Evolutionary conservation across 2,888 invertebrate genomes (phyloP).

Genomic region (Dasypolia templi): DNA sequence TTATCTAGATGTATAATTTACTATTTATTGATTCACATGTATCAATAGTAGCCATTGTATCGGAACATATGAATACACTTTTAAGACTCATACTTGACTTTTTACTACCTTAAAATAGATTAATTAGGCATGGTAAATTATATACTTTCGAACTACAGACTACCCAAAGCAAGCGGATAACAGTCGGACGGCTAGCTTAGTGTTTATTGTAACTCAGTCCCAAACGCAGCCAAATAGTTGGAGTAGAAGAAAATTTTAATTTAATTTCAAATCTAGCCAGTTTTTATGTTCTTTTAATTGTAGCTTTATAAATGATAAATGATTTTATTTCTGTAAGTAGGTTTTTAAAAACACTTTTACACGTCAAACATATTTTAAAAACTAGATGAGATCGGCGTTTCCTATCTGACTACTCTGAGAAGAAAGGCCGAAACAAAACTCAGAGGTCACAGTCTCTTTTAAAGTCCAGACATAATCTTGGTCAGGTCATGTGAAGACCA

Average conservation of each 20-base stretch:
- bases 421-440: too few species aligned
- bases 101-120: constrained; percentile 10
- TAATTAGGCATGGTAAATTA: background rate
- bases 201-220: background rate
- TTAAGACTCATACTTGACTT: constrained; percentile 3
- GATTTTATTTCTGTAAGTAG: too few species aligned
- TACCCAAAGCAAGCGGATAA: background rate
- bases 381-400: too few species aligned
- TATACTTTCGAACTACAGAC: background rate
- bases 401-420: too few species aligned
- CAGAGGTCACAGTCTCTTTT: too few species aligned
- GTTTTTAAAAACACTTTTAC: too few species aligned
- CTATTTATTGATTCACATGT: constrained; percentile 21
- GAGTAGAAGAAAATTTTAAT: background rate
- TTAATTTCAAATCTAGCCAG: background rate
- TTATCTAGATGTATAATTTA: constrained; percentile 21
- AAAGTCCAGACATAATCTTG: too few species aligned
- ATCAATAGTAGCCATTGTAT: constrained; percentile 27
- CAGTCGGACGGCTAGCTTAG: background rate
- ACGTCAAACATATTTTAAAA: too few species aligned
- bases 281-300: background rate
- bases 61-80: constrained; percentile 35
- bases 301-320: background rate
- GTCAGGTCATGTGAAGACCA: too few species aligned
- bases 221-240: background rate